phyloP scores from a whole-genome alignment of 2,888 invertebrate genomes.

The Leptothorax acervorum region DNA sequence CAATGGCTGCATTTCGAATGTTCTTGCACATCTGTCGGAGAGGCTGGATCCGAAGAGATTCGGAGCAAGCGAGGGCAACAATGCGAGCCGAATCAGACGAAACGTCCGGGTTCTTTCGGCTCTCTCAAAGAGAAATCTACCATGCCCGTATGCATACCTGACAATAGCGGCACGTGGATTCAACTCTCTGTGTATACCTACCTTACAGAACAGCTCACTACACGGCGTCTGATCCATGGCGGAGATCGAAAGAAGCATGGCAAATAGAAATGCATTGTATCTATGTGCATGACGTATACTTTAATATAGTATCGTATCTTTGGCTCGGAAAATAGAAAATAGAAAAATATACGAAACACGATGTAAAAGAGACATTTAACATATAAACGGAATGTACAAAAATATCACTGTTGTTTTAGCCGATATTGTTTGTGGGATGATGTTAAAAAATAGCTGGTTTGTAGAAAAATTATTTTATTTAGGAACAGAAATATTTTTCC shows the following conservation, averaged over 20 bases:
- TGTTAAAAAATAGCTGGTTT: neutral
- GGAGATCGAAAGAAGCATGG: constrained; percentile 13
- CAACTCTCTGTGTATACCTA: constrained; percentile 10
- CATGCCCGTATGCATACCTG: constrained; percentile 9
- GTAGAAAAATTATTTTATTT: neutral
- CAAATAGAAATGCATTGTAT: constrained; percentile 21
- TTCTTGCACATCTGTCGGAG: constrained; percentile 26
- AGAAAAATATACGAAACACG: neutral
- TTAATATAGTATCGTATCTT: constrained; percentile 6
- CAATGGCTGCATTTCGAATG: constrained; percentile 5
- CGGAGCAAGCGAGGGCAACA: constrained; percentile 35
- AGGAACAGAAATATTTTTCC: neutral
- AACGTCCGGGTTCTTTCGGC: constrained; percentile 39
- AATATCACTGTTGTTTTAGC: neutral
- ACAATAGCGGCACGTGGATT: constrained; percentile 41
- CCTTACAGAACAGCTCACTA: constrained; percentile 20
- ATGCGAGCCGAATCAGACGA: constrained; percentile 42
- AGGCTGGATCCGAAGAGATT: constrained; percentile 20
- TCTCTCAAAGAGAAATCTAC: constrained; percentile 43
- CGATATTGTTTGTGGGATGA: neutral
- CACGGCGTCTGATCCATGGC: neutral
- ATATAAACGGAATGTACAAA: neutral
- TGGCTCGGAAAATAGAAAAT: neutral
- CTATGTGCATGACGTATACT: neutral
- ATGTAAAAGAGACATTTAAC: neutral